Base-by-base conservation (phyloP, 1,140 invertebrate species). In the Bombus haemorrhoidalis region DNA sequence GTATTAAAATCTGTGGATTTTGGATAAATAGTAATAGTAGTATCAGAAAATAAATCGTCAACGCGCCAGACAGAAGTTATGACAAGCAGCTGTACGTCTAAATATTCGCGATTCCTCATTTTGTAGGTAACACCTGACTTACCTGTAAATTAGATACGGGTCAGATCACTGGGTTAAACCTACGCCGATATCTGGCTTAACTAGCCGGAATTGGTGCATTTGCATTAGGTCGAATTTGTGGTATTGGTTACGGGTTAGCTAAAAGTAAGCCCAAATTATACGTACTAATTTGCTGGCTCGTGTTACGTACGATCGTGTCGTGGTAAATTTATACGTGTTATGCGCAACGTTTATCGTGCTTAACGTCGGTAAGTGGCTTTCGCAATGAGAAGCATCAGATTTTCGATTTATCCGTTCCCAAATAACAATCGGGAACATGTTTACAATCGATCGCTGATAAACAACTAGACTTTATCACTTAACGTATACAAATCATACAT, bases 121-220 rank as follows among this genome's bases (percentile, higher is more conserved):
- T n/a, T 74, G 57, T 83, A 69, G 37, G 43, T 25, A 85, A 85
- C 76, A 64, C 41, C 83, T 62, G 53, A 85, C 83, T 72, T 85
- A 85, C 83, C 83, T 85, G 83, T 53, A 73, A 85, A 85, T 85
- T 85, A 85, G 83, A 85, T 85, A 85, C 83, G 77, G 83, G 66
- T 85, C 83, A 85, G 77, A 85, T 80, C 83, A 85, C 83, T 80
- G 41, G 77, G 76, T 85, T 85, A 85, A 85, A 85, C 83, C 83
- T 85, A 80, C 83, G 83, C 34, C 77, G 83, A 80, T 85, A 85
- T 85, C 83, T 80, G 76, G 83, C 83, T 85, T 85, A 85, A 62
- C 83, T 43, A 43, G 37, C 41, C 77, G 77, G 68, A 85, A 85
- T 85, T 80, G 68, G 76, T 73, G 68, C 77, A 85, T 85, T 80